Evolutionary conservation across 2,797 vertebrate genomes (phyloP), one percentile per base, ranked within the genome.

Genomic region (Aplochiton taeniatus): DNA sequence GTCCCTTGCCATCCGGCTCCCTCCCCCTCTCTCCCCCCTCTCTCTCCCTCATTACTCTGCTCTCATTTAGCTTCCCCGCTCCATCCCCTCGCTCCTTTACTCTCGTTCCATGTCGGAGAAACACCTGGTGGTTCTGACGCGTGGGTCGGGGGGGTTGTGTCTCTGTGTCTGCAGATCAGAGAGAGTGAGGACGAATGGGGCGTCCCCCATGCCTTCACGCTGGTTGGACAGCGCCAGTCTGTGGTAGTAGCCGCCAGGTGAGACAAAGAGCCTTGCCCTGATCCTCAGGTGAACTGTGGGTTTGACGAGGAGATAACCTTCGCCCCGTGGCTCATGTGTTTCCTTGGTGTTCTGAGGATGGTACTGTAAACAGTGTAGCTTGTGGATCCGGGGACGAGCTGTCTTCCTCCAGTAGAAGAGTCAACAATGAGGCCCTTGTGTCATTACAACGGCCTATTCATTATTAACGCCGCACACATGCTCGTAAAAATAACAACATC

Each of bases 121-220:
- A 43, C 14, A 17, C 43, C 31, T 31, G 31, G 2, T 2, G 31
- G 31, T 31, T 31, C 31, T 31, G 31, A 31, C 3, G 31, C 31
- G 66, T 45, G 20, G 11, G 58, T 13, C 74, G 85, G 85, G 78
- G 82, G 76, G 68, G 68, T 64, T 78, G 68, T 80, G 53, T 80
- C 60, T 69, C 53, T 75, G 54, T 72, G 72, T 66, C 73, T 78
- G 63, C 85, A 99, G 97, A 93, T 98, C 72, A 93, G 95, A 91
- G 94, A 94, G 81, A 98, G 96, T 45, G 97, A 98, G 78, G 96
- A 97, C 0, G 97, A 99, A 83, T 99, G 97, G 96, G 96, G 96
- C 0, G 95, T 98, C 68, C 95, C 97, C 58, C 93, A 98, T 65
- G 96, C 95, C 82, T 95, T 99, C 74, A 98, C 97, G 0, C 80